These are phyloP conservation scores for Anoplophora glabripennis DNA, from an alignment of 1,140 invertebrate genomes.

Conservation along the genomic window DNA sequence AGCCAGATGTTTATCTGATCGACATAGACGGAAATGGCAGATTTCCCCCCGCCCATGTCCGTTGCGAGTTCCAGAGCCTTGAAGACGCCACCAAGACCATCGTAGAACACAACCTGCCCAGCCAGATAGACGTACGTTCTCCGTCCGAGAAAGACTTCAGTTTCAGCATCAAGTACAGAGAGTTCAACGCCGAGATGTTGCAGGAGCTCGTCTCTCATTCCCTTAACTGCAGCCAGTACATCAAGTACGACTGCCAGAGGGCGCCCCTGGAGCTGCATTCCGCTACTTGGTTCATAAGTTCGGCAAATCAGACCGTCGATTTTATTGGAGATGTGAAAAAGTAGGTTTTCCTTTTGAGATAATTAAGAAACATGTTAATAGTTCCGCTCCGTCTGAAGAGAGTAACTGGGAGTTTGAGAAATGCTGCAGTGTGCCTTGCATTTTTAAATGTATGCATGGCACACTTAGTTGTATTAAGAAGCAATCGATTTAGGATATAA, in stretches of 20 bases:
- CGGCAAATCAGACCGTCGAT: slow-evolving; percentile 72
- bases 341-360: slow-evolving; percentile 49
- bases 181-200: slow-evolving; percentile 86
- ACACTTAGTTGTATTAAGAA: too few species aligned
- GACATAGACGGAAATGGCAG: slow-evolving; percentile 92
- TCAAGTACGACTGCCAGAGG: slow-evolving; percentile 89
- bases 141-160: slow-evolving; percentile 73
- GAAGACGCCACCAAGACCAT: slow-evolving; percentile 86
- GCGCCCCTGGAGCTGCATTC: slow-evolving; percentile 83
- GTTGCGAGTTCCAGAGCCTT: slow-evolving; percentile 84
- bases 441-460: too few species aligned
- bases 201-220: slow-evolving; percentile 86
- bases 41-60: slow-evolving; percentile 84
- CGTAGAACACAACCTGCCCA: slow-evolving; percentile 88
- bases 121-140: slow-evolving; percentile 82
- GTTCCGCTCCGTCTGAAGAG: too few species aligned
- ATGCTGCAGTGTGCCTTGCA: too few species aligned
- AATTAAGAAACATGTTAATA: too few species aligned
- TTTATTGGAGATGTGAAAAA: slow-evolving; percentile 81
- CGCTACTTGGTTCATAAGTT: slow-evolving; percentile 86
- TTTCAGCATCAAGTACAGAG: slow-evolving; percentile 81
- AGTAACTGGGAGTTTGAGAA: too few species aligned
- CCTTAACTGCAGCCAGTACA: slow-evolving; percentile 82
- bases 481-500: too few species aligned
- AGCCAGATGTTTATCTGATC: slow-evolving; percentile 85